A percentile compares a stretch with the other conserved stretches of the same genome.
These are phyloP conservation scores for Oscheius onirici DNA, from an alignment of 2,888 invertebrate genomes.

Conservation along the genomic window DNA sequence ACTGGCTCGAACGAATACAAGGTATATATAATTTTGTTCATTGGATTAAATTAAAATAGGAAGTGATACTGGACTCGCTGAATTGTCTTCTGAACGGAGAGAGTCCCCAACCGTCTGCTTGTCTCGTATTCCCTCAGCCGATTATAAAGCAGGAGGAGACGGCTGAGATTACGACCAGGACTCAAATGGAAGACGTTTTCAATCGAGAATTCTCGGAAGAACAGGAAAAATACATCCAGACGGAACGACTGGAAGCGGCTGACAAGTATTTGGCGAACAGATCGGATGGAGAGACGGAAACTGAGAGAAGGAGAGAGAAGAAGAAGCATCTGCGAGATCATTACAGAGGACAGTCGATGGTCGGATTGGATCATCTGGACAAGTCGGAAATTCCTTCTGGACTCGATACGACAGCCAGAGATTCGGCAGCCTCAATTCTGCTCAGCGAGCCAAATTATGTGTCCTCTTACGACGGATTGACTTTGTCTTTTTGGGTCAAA, in stretches of 20 bases:
- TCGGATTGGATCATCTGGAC: not conserved
- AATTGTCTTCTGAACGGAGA: slow-evolving; percentile 10
- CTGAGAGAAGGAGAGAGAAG: slow-evolving; percentile 20
- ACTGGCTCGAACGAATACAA: slow-evolving; percentile 16
- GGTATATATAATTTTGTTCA: no score
- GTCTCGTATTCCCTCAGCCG: slow-evolving; percentile 29
- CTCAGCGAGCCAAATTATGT: slow-evolving; percentile 12
- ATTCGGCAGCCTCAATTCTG: slow-evolving; percentile 7
- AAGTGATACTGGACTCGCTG: slow-evolving; percentile 12
- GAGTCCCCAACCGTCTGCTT: slow-evolving; percentile 1
- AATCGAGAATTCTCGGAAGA: slow-evolving; percentile 10
- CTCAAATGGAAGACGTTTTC: slow-evolving; percentile 4
- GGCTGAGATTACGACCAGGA: not conserved
- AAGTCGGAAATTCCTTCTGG: not conserved
- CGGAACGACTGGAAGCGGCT: slow-evolving; percentile 9
- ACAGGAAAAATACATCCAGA: slow-evolving; percentile 9
- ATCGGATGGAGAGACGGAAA: slow-evolving; percentile 29
- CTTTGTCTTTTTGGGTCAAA: slow-evolving; percentile 33
- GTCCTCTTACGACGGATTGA: slow-evolving; percentile 27
- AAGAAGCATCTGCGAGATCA: slow-evolving; percentile 30
- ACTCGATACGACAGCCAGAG: not conserved
- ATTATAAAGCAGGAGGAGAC: slow-evolving; percentile 5
- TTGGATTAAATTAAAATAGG: slow-evolving; percentile 14
- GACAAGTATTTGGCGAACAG: slow-evolving; percentile 26
- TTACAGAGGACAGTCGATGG: slow-evolving; percentile 23